Percentiles rank a stretch among this genome's conserved stretches.
Evolutionary conservation across 2,797 vertebrate species (phyloP).

Genomic region (Catamblyrhynchus diadema): DNA sequence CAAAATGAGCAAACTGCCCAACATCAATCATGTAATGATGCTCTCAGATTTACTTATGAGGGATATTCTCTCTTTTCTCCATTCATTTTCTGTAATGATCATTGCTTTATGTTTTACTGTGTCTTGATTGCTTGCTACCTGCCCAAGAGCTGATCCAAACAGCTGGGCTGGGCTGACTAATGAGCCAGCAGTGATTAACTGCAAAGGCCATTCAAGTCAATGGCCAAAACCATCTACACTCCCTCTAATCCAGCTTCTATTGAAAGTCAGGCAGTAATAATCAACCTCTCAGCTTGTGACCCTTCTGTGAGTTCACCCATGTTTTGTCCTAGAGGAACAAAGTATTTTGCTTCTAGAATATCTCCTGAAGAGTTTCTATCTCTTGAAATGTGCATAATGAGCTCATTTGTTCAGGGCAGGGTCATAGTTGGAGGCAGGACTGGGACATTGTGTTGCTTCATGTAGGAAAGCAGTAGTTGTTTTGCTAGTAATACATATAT

Average conservation of each 20-base stretch:
- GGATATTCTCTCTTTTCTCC: background rate
- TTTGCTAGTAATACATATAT: background rate
- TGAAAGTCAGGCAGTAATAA: background rate
- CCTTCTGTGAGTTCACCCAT: background rate
- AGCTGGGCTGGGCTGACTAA: background rate
- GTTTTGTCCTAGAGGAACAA: background rate
- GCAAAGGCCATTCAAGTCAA: background rate
- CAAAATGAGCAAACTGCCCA: background rate
- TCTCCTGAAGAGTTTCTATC: background rate
- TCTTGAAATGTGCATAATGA: background rate
- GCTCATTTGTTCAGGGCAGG: background rate
- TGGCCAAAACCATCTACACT: background rate
- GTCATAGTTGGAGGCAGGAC: background rate
- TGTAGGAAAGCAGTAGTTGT: background rate
- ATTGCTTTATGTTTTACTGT: background rate
- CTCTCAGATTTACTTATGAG: slow-evolving; percentile 1
- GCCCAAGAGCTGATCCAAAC: background rate
- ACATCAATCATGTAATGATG: background rate
- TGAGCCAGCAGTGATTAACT: background rate
- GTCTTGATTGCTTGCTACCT: slow-evolving; percentile 2
- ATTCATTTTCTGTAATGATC: slow-evolving; percentile 56
- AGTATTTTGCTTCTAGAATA: background rate
- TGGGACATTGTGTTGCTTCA: background rate
- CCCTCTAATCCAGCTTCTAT: background rate
- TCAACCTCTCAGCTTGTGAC: background rate